A percentile compares a stretch with the other conserved stretches of the same genome.
These are phyloP conservation scores for roundworm (Caenorhabditis elegans) DNA, from an alignment of 1,140 invertebrate genomes.

Conservation along the genomic window DNA sequence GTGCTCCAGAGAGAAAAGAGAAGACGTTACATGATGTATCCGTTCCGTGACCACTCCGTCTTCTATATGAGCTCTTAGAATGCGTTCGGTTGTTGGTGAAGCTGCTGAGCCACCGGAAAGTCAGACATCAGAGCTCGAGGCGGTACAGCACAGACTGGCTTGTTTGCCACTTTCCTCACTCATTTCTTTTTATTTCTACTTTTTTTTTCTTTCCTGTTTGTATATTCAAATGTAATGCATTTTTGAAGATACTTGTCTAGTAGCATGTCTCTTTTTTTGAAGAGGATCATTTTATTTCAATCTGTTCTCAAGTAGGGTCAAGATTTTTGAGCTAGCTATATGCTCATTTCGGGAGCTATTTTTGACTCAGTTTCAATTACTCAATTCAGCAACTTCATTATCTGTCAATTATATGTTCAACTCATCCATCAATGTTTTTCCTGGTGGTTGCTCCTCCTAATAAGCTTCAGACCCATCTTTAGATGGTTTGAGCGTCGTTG, in stretches of 20 bases:
- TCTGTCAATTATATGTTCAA: background rate
- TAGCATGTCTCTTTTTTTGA: too few relatives aligned
- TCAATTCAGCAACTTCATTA: background rate
- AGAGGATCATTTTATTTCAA: too few relatives aligned
- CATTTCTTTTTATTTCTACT: too few relatives aligned
- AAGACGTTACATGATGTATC: background rate
- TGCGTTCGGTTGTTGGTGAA: background rate
- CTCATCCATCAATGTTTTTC: background rate
- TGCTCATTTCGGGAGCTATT: too few relatives aligned
- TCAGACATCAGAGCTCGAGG: conserved; percentile 21
- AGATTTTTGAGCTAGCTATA: background rate
- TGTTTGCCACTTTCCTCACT: background rate
- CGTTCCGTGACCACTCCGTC: background rate
- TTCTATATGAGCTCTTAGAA: background rate
- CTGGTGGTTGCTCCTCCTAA: background rate
- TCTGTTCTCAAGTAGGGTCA: background rate
- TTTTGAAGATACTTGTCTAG: background rate
- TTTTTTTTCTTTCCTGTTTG: background rate
- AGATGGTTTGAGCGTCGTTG: background rate
- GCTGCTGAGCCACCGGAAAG: background rate
- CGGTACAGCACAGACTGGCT: background rate
- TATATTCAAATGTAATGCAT: background rate
- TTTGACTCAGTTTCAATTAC: background rate
- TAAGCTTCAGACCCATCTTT: background rate
- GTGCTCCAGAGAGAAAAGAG: background rate